phyloP scores from a whole-genome alignment of 2,113 vertebrate genomes.

The Melanotaenia duboulayi region DNA sequence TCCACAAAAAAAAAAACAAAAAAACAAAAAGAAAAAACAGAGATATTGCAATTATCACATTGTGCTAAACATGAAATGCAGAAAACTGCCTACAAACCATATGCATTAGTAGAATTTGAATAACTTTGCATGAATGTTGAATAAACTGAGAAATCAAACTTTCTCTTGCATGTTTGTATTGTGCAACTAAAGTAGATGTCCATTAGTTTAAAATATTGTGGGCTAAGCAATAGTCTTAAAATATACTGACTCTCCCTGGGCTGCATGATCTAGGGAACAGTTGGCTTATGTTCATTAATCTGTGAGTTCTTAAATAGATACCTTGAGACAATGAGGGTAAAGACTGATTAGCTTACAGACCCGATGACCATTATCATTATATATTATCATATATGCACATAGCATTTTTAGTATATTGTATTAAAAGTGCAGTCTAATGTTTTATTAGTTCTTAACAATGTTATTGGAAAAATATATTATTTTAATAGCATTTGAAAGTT shows the following conservation, averaged over 20 bases:
- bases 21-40: no score
- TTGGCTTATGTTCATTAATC: slow-evolving; percentile 47
- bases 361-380: slow-evolving; percentile 34
- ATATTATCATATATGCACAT: slow-evolving; percentile 8
- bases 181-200: neutral
- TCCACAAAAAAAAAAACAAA: no score
- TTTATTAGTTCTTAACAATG: no score
- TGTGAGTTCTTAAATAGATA: slow-evolving; percentile 59
- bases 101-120: neutral
- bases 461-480: neutral
- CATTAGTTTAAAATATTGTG: neutral
- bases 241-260: neutral
- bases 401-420: neutral
- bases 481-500: neutral
- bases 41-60: neutral
- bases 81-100: neutral
- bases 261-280: slow-evolving; percentile 21
- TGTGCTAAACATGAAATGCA: neutral
- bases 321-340: slow-evolving; percentile 67
- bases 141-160: neutral
- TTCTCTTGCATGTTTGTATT: neutral
- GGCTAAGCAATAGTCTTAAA: slow-evolving; percentile 1
- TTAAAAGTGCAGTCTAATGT: neutral
- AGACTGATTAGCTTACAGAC: slow-evolving; percentile 68
- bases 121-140: neutral